A percentile compares a stretch with the other conserved stretches of the same genome.
Conservation (phyloP, 1,140 invertebrate species). For the Drosophila littoralis region DNA sequence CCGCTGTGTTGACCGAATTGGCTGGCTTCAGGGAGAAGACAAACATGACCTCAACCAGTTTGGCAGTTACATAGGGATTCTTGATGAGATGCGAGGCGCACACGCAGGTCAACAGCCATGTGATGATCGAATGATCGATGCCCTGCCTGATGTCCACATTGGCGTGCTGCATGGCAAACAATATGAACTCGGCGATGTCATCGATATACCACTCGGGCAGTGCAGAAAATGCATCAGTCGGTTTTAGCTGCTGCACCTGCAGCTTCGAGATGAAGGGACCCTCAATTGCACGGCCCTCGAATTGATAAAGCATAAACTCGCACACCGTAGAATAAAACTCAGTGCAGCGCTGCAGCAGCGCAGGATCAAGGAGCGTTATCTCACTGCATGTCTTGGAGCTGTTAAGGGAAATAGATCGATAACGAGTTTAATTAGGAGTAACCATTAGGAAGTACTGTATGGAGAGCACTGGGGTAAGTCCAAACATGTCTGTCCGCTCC, state of each 20-base stretch:
- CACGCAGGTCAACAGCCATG: slow-evolving; percentile 94
- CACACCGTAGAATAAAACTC: slow-evolving; percentile 95
- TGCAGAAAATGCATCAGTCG: slow-evolving; percentile 92
- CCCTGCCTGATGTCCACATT: slow-evolving; percentile 92
- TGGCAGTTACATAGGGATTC: slow-evolving; percentile 98
- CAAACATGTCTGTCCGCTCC: no score
- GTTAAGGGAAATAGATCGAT: slow-evolving; percentile 30
- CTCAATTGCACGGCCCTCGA: slow-evolving; percentile 85
- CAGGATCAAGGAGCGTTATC: slow-evolving; percentile 92
- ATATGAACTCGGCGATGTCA: slow-evolving; percentile 97
- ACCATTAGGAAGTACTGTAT: not conserved
- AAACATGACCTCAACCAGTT: slow-evolving; percentile 97
- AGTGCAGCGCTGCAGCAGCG: slow-evolving; percentile 91
- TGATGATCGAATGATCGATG: slow-evolving; percentile 93
- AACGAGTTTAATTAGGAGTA: no score
- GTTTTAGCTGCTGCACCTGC: slow-evolving; percentile 86
- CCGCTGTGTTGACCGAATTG: slow-evolving; percentile 85
- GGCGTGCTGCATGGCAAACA: slow-evolving; percentile 94
- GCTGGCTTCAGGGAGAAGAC: slow-evolving; percentile 92
- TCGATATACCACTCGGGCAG: slow-evolving; percentile 98
- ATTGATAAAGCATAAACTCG: slow-evolving; percentile 89
- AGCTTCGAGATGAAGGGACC: slow-evolving; percentile 83
- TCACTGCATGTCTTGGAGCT: slow-evolving; percentile 95
- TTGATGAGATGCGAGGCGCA: slow-evolving; percentile 96
- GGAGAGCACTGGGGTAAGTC: not conserved